phyloP scores from a whole-genome alignment of 1,140 invertebrate species.

The Myzus persicae region DNA sequence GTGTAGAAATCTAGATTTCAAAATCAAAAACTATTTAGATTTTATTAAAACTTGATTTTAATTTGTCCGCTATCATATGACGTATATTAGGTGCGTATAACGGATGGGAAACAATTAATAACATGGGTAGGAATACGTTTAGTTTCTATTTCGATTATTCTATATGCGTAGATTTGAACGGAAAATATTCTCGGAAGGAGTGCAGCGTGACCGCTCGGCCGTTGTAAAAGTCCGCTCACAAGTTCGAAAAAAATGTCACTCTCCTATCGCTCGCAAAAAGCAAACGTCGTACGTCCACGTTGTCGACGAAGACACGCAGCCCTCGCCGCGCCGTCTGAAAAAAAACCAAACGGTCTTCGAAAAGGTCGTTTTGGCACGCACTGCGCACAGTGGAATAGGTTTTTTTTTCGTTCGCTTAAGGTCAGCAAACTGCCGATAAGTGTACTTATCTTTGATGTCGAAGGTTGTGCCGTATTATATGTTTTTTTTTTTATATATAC shows the following conservation, averaged over 20 bases:
- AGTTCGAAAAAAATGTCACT: not conserved
- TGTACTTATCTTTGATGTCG: slow-evolving; percentile 43
- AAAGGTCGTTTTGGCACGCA: slow-evolving; percentile 49
- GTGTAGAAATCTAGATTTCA: not conserved
- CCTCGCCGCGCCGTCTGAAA: not conserved
- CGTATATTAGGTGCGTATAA: no score
- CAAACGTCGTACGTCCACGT: not conserved
- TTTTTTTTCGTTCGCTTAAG: slow-evolving; percentile 36
- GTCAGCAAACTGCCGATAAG: slow-evolving; percentile 40
- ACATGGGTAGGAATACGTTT: no score
- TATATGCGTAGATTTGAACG: not conserved
- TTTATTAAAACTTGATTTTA: not conserved
- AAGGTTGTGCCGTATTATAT: slow-evolving; percentile 27
- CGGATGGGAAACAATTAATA: no score
- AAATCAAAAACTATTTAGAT: not conserved
- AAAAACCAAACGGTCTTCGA: not conserved
- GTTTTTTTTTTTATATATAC: not conserved
- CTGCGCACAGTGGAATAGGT: slow-evolving; percentile 19
- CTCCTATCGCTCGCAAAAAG: not conserved
- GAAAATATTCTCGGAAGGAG: not conserved
- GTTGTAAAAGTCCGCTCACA: not conserved
- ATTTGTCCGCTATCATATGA: no score
- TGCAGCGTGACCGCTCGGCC: not conserved
- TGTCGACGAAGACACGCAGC: not conserved
- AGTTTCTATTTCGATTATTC: no score